Evolutionary conservation across 1,140 invertebrate species (phyloP).

Genomic region (Plodia interpunctella): DNA sequence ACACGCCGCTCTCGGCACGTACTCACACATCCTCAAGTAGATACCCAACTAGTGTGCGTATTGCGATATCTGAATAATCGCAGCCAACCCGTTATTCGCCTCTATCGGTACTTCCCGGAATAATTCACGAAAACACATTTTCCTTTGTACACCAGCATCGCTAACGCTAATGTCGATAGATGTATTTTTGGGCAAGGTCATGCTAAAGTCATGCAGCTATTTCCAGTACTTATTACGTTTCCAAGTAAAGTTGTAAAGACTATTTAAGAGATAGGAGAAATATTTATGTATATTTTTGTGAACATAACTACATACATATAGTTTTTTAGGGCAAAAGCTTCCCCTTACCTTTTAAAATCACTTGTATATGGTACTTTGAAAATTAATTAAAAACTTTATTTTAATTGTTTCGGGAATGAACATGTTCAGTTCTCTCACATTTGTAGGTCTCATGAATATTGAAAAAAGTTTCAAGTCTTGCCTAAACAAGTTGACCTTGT

Average conservation of each 20-base stretch:
- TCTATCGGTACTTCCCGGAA: constrained; percentile 70
- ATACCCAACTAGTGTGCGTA: constrained; percentile 30
- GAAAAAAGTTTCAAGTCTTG: background rate
- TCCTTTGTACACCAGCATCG: constrained; percentile 41
- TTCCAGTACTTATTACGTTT: constrained; percentile 27
- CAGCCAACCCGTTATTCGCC: constrained; percentile 67
- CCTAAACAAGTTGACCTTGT: constrained; percentile 23
- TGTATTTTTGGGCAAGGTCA: constrained; percentile 65
- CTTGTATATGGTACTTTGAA: too few species aligned
- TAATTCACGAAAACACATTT: constrained; percentile 69
- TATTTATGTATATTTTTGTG: too few species aligned
- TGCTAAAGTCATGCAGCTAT: constrained; percentile 57
- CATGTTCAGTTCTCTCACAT: too few species aligned
- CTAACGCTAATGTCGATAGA: constrained; percentile 45
- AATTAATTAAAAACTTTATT: too few species aligned
- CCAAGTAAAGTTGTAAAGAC: too few species aligned
- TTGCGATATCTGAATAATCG: constrained; percentile 59
- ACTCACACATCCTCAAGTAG: constrained; percentile 7
- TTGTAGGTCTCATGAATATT: constrained; percentile 13
- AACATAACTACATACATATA: too few species aligned
- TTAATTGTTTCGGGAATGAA: too few species aligned
- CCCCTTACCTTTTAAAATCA: too few species aligned
- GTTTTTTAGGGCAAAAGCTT: too few species aligned
- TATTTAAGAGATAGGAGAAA: too few species aligned
- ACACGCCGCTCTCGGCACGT: constrained; percentile 25